phyloP scores from a whole-genome alignment of 1,140 invertebrate genomes.

The Scylla paramamosain region DNA sequence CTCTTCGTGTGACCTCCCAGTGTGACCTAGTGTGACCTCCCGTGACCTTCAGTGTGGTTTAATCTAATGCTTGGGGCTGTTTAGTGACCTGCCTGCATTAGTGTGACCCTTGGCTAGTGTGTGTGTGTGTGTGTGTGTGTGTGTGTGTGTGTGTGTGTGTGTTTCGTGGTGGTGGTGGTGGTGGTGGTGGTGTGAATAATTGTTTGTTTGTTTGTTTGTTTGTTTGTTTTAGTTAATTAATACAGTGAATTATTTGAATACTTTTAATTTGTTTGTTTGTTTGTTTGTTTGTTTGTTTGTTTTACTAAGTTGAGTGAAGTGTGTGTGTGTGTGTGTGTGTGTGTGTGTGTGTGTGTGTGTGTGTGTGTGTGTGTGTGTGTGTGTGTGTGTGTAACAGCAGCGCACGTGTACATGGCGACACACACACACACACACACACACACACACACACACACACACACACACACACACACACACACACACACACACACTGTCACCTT shows the following conservation, averaged over 20 bases:
- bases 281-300: no score
- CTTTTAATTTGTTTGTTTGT: no score
- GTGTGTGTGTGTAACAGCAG: neutral
- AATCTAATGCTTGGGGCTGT: no score
- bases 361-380: neutral
- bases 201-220: no score
- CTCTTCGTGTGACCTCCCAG: no score
- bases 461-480: slow-evolving; percentile 29
- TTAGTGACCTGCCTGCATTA: no score
- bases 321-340: neutral
- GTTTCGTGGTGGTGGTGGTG: no score
- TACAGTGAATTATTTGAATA: no score
- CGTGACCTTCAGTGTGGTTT: neutral
- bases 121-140: slow-evolving; percentile 21
- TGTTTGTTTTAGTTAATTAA: no score
- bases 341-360: neutral
- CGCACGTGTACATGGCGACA: neutral
- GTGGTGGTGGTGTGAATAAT: no score
- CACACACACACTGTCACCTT: neutral
- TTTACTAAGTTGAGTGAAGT: neutral
- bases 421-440: neutral
- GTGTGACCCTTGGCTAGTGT: neutral
- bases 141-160: neutral
- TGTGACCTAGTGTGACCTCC: neutral
- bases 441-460: slow-evolving; percentile 22